These are phyloP conservation scores for Achatina immaculata DNA, from an alignment of 1,140 invertebrate species.

Conservation along the genomic window DNA sequence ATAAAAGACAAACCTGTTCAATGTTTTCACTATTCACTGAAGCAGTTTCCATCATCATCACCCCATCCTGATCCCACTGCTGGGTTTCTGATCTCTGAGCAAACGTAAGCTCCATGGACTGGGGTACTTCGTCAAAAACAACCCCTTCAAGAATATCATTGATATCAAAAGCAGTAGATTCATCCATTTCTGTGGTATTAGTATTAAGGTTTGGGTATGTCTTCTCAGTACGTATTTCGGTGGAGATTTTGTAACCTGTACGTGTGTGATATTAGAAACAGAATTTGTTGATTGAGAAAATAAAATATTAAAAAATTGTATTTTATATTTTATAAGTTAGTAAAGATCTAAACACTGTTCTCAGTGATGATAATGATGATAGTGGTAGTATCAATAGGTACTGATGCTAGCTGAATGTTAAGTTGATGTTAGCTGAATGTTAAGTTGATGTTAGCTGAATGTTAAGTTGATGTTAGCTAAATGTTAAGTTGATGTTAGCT, in stretches of 20 bases:
- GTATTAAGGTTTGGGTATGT: slow-evolving; percentile 27
- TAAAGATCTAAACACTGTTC: not conserved
- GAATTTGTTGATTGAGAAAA: not conserved
- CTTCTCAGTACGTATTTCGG: slow-evolving; percentile 14
- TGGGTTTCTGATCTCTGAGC: not conserved
- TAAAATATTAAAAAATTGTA: not conserved
- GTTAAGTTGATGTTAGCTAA: no score
- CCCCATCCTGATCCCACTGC: not conserved
- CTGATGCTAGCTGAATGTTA: no score
- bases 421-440: no score
- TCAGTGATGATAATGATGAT: no score
- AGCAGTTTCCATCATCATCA: slow-evolving; percentile 43
- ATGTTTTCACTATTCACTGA: slow-evolving; percentile 56
- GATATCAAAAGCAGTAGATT: slow-evolving; percentile 21
- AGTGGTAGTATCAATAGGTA: no score
- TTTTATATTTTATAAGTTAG: not conserved
- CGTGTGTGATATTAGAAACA: not conserved
- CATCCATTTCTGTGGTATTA: slow-evolving; percentile 12
- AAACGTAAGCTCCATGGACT: not conserved
- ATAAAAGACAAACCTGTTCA: slow-evolving; percentile 28
- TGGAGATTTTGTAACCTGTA: not conserved
- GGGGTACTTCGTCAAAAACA: slow-evolving; percentile 36
- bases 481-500: no score
- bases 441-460: no score
- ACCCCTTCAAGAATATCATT: slow-evolving; percentile 42